A percentile compares a stretch with the other conserved stretches of the same genome.
These are phyloP conservation scores for Trachymyrmex cornetzi DNA, from an alignment of 1,140 invertebrate genomes.

Conservation along the genomic window DNA sequence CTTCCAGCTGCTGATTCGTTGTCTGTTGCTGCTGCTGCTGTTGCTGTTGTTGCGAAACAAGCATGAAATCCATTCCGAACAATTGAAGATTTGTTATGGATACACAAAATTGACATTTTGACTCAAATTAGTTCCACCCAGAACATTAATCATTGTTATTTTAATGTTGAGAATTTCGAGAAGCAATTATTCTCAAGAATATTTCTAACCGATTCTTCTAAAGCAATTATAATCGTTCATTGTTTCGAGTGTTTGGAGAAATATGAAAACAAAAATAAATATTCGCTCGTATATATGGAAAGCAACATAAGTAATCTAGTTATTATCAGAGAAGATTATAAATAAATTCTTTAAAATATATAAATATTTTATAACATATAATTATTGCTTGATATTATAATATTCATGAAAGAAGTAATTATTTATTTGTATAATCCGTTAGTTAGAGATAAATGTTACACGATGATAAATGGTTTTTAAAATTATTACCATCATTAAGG, in stretches of 20 bases:
- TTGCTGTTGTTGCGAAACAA: conserved; percentile 73
- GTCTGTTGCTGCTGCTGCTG: conserved; percentile 78
- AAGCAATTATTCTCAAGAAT: neutral
- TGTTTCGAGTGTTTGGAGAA: neutral
- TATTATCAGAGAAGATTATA: neutral
- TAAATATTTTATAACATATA: neutral
- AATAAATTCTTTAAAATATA: neutral
- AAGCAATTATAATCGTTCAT: neutral
- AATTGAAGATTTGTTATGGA: neutral
- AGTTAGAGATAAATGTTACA: neutral
- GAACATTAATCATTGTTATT: neutral
- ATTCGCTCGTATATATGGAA: too few species aligned
- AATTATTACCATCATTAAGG: neutral
- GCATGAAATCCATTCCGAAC: neutral
- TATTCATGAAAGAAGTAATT: neutral
- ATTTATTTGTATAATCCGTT: neutral
- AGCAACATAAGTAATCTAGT: too few species aligned
- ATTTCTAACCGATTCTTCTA: neutral
- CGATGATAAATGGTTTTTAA: neutral
- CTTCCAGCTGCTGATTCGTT: conserved; percentile 90
- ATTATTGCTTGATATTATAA: neutral
- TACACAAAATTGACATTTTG: neutral
- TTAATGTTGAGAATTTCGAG: neutral
- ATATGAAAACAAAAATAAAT: neutral
- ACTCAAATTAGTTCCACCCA: neutral